These are phyloP conservation scores for Eulemur coronatus DNA, from an alignment of 2,797 vertebrate genomes.

Conservation along the genomic window DNA sequence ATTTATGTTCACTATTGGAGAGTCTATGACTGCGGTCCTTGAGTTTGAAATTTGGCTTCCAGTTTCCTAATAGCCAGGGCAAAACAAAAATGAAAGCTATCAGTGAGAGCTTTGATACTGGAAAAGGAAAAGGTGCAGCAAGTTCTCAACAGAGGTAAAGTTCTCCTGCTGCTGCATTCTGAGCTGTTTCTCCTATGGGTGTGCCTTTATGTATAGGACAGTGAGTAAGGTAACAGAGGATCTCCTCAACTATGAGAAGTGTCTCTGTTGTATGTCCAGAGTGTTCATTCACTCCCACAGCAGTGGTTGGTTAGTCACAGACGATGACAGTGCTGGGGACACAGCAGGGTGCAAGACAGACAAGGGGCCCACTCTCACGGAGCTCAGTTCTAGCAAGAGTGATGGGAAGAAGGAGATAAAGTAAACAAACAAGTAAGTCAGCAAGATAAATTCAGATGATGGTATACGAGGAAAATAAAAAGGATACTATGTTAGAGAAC, in stretches of 20 bases:
- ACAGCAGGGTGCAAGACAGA: neutral
- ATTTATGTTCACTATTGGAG: neutral
- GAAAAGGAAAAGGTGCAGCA: neutral
- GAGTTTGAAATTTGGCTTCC: slow-evolving; percentile 2
- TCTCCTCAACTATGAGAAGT: neutral
- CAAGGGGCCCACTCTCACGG: neutral
- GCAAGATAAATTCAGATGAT: neutral
- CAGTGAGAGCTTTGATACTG: neutral
- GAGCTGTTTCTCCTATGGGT: neutral
- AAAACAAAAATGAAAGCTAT: neutral
- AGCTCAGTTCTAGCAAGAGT: neutral
- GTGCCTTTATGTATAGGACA: neutral
- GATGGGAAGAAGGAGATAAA: neutral
- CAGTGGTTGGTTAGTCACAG: neutral
- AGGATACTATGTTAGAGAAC: neutral
- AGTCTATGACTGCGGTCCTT: neutral
- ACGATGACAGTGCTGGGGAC: neutral
- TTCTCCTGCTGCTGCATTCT: neutral
- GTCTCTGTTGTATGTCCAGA: neutral
- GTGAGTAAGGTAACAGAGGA: neutral
- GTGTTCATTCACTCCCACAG: neutral
- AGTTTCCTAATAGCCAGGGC: neutral
- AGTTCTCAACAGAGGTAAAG: neutral
- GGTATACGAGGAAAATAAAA: neutral
- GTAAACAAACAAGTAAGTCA: neutral